Base-by-base conservation (phyloP, 2,888 invertebrate species). In the Pyralis farinalis region DNA sequence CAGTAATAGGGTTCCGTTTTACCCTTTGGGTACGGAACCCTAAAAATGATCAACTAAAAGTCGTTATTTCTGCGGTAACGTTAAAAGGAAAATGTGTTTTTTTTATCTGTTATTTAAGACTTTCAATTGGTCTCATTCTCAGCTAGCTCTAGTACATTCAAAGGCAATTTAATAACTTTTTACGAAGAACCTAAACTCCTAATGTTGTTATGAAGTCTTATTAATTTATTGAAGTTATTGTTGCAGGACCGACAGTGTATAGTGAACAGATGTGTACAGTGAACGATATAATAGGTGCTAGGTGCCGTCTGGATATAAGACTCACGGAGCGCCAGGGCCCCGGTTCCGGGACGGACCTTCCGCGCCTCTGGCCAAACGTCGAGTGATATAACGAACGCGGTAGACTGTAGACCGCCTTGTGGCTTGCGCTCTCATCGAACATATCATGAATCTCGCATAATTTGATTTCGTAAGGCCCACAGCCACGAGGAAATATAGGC, bases 361-460 rank as follows among this genome's bases (percentile, higher is more conserved):
- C 34, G 39, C 43, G 46, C 44, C 44, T 53, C 53, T 56, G 50
- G 59, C 63, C 60, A 60, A 60, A 46, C 21, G 40, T 30, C 43
- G 43, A 47, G 42, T 50, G 49, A 49, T 37, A 37, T 40, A 39
- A 28, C 34, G 34, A 27, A 29, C 20, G n/a, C 22, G 27, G 34
- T 34, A 36, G 36, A 29, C 21, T 10, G 20, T 12, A 25, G 27
- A 27, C 28, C 67, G 73, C 67, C 73, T 68, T 55, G 54, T 69
- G 78, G 76, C 78, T 74, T 71, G 61, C 71, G 71, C 75, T 74
- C 65, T 60, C 50, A 68, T 61, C 51, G 68, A 72, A 83, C 82
- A 83, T 85, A 84, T 84, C 84, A 84, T 71, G 81, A 84, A 83
- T 83, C 83, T 84, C 82, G 74, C 59, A 67, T 59, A 60, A 51